Percentiles rank a stretch among this genome's conserved stretches.
Evolutionary conservation across 2,113 vertebrate species (phyloP).

Genomic region (Isichthys henryi): DNA sequence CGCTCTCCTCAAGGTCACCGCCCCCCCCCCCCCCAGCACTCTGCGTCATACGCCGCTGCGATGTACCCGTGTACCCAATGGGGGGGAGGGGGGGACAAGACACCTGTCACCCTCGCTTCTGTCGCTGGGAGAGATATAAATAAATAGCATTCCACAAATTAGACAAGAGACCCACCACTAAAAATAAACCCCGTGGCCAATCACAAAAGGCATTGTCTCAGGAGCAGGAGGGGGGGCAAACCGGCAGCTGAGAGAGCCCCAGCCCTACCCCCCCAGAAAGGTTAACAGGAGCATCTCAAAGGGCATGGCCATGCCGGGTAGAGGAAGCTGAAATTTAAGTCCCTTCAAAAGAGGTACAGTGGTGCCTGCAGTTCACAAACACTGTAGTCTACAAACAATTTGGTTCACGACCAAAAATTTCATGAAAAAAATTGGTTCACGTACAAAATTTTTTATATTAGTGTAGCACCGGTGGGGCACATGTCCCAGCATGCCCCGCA

Average conservation of each 20-base stretch:
- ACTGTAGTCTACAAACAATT: no score
- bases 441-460: no score
- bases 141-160: slow-evolving; percentile 55
- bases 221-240: not conserved
- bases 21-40: slow-evolving; percentile 21
- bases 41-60: slow-evolving; percentile 37
- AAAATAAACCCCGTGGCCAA: slow-evolving; percentile 49
- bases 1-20: slow-evolving; percentile 51
- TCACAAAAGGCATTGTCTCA: slow-evolving; percentile 40
- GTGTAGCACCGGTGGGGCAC: no score
- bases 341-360: not conserved
- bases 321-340: not conserved
- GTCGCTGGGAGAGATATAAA: slow-evolving; percentile 58
- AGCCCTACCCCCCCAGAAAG: not conserved
- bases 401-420: no score
- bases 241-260: not conserved
- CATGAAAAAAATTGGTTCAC: no score
- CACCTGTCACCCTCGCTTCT: slow-evolving; percentile 60
- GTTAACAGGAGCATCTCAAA: not conserved
- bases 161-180: slow-evolving; percentile 38
- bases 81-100: slow-evolving; percentile 26
- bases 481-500: no score
- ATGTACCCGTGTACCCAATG: slow-evolving; percentile 21
- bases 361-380: no score
- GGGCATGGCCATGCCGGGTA: not conserved